Evolutionary conservation across 2,113 vertebrate species (phyloP), one percentile per base, ranked within the genome.

Genomic region (Oxyura jamaicensis): DNA sequence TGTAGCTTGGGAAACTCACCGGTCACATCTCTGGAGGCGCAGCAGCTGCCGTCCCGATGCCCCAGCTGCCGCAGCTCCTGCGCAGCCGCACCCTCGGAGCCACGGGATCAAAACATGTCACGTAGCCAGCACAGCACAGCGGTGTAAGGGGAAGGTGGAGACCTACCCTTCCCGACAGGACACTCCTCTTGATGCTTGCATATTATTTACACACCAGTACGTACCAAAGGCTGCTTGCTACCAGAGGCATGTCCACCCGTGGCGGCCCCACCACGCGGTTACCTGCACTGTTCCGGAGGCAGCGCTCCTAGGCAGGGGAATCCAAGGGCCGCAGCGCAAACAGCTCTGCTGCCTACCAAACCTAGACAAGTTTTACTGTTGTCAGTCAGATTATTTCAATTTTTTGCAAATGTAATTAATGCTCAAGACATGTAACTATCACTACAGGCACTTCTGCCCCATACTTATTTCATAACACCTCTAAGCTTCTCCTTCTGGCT

Each of bases 181-280:
- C 82, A 18, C 68, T 62, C n/a, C 46, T 91, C 60, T 48, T 23
- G 17, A 39, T 16, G 13, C 46, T 23, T 0, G 0, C 7, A 5
- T 39, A 59, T 16, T 2, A 79, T 16, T 53, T 48, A 33, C 31
- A 36, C n/a, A 39, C 19, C 56, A 31, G 33, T 5, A 9, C 5
- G 29, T 35, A 29, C 23, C 56, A 25, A 59, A 9, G 2, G 22
- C 39, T 53, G 48, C 71, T 68, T 1, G 0, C 20, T 48, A 22
- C 46, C 46, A 48, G 46, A 48, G 20, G 46, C 46, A 48, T 11
- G 46, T 22, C 66, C 86, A 26, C 55, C 5, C 14, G 48, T 65
- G 62, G 35, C 2, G 1, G 35, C 35, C 52, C 12, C 5, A 25
- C 31, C 65, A 8, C 0, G 8, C 0, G 10, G 48, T 13, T 65